Conservation (phyloP, 2,113 vertebrate species). For the Actenoides lindsayi region DNA sequence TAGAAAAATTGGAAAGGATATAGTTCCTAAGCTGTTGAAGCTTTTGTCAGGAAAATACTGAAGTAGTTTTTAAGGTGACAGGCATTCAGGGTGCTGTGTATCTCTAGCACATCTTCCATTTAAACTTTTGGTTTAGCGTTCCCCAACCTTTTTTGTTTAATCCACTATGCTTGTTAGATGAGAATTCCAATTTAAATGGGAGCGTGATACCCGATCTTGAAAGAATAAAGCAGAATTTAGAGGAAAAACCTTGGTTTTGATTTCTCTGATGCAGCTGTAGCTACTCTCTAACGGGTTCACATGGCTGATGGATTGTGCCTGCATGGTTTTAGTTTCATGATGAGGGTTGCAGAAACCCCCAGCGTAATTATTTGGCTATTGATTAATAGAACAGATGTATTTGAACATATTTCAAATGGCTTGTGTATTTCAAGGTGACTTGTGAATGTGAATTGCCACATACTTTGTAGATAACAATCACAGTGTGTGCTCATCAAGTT, state of each 20-base stretch:
- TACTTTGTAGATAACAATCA: neutral
- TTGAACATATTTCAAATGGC: neutral
- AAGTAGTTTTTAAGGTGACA: neutral
- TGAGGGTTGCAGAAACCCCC: neutral
- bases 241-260: neutral
- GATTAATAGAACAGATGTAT: neutral
- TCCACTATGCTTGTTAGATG: neutral
- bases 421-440: neutral
- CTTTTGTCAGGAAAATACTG: neutral
- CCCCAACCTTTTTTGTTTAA: neutral
- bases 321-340: neutral
- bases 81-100: neutral
- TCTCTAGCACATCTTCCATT: neutral
- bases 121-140: neutral
- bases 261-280: neutral
- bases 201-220: neutral
- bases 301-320: neutral
- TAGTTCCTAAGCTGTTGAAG: neutral
- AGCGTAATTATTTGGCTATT: neutral
- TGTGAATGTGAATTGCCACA: neutral
- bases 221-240: neutral
- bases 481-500: neutral
- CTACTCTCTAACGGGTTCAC: neutral
- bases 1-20: constrained; percentile 18
- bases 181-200: neutral